Base-by-base conservation (phyloP, 2,888 invertebrate species). In the Meloe dianella region DNA sequence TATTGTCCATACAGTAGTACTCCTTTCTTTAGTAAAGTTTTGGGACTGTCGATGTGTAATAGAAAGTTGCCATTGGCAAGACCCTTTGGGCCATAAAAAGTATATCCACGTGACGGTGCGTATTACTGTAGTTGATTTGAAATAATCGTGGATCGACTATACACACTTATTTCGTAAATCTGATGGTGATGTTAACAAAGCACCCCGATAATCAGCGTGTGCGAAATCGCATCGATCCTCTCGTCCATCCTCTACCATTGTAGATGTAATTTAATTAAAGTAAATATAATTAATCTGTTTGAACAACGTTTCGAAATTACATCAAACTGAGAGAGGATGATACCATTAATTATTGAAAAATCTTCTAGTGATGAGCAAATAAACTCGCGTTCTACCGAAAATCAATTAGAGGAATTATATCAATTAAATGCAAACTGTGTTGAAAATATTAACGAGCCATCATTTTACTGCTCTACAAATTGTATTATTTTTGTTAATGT, bases 301-400 rank as follows among this genome's bases (percentile, higher is more conserved):
- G 57, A 12, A 20, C 51, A 57, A 41, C 35, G 32, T 58, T 57
- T 38, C 24, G 30, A 51, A 65, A 65, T 59, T 54, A 24, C 27
- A 47, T 58, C 24, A 61, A 57, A 65, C n/a, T 22, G 51, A 32
- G 51, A 51, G 22, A 6, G 22, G 17, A 61, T 56, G 22, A 35
- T 22, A 29, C 32, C 61, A 65, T 61, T 61, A 65, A 65, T 65
- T 65, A 65, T 65, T 59, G 65, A 65, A 65, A 65, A 65, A 65
- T 62, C 58, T 20, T 5, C 38, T 30, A 64, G 27, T 24, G 64
- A 35, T 27, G 47, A 12, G 22, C 65, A 66, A 66, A 66, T 62
- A 61, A 30, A 59, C 60, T 47, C 59, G 22, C 17, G 5, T 58
- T 22, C n/a, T 64, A 41, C 29, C 47, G 63, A 60, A 66, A 66